Evolutionary conservation across 2,888 invertebrate genomes (phyloP), one percentile per base, ranked within the genome.

Genomic region (Tinea trinotella): DNA sequence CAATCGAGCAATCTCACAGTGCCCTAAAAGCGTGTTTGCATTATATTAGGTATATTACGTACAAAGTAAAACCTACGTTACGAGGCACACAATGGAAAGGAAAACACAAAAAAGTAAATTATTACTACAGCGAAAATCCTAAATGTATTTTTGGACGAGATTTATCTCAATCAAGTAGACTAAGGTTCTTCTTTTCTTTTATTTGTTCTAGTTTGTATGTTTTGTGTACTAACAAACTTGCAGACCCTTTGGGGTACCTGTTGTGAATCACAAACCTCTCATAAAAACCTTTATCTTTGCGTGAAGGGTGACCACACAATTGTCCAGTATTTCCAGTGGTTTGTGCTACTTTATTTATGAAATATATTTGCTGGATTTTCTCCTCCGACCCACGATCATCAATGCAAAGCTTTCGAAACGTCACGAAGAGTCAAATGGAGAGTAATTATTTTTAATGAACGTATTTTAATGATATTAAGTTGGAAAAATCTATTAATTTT

Each of bases 201-300:
- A 30, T 30, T 30, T 30, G 7, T 40, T 40, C 12, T 35, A 35
- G 35, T 12, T 35, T 35, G 35, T 35, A 12, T 35, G 12, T 35
- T 40, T 40, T 12, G 12, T 40, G 3, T 15, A 15, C 15, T 40
- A 40, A 40, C 40, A 40, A 40, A 40, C 13, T 40, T 40, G 2
- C 40, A 2, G 13, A n/a, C 40, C 13, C 40, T 13, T 13, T 2
- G 7, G 13, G 35, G 10, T 19, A 46, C 46, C 46, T 46, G 46
- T 46, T 46, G 46, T 46, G 46, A 46, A 46, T 19, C 46, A 19
- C 17, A 46, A 46, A 46, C 46, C 46, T 19, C 46, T 46, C 46
- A 19, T 46, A 46, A 46, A 30, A 46, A 46, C 46, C 46, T 46
- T 17, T 46, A 46, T 19, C 17, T 46, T 46, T 46, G 4, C 1